Evolutionary conservation across 2,113 vertebrate species (phyloP).

Genomic region (Aegotheles bennettii): DNA sequence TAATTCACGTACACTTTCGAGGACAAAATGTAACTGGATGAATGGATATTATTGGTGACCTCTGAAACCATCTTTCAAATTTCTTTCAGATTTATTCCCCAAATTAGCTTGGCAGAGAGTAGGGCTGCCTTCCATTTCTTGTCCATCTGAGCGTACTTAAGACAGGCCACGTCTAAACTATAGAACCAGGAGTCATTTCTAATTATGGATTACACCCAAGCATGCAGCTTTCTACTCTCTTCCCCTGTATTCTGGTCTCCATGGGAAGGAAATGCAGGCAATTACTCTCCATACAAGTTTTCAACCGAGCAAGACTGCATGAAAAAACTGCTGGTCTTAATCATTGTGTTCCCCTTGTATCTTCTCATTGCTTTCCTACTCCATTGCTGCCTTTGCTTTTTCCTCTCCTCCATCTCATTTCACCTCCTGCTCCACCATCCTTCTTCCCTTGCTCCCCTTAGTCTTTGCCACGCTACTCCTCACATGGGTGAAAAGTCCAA

Average conservation of each 20-base stretch:
- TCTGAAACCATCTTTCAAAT: background rate
- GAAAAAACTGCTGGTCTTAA: background rate
- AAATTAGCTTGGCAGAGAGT: background rate
- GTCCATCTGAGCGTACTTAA: background rate
- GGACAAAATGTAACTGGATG: background rate
- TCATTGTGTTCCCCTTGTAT: background rate
- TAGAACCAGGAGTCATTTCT: background rate
- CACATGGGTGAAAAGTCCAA: background rate
- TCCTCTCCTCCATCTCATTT: background rate
- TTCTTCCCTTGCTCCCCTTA: background rate
- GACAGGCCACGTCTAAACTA: background rate
- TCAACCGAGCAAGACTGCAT: background rate
- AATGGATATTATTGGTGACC: background rate
- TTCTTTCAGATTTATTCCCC: background rate
- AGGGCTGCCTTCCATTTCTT: background rate
- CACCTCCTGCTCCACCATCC: conserved; percentile 1
- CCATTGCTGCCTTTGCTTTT: background rate
- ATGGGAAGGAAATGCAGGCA: background rate
- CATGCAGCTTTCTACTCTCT: background rate
- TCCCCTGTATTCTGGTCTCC: background rate
- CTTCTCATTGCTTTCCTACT: background rate
- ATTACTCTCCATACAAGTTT: background rate
- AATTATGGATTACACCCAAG: background rate
- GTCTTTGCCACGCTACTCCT: background rate
- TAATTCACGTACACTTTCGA: background rate